A percentile compares a stretch with the other conserved stretches of the same genome.
These are phyloP conservation scores for Folsomia candida DNA, from an alignment of 2,888 invertebrate genomes.

Conservation along the genomic window DNA sequence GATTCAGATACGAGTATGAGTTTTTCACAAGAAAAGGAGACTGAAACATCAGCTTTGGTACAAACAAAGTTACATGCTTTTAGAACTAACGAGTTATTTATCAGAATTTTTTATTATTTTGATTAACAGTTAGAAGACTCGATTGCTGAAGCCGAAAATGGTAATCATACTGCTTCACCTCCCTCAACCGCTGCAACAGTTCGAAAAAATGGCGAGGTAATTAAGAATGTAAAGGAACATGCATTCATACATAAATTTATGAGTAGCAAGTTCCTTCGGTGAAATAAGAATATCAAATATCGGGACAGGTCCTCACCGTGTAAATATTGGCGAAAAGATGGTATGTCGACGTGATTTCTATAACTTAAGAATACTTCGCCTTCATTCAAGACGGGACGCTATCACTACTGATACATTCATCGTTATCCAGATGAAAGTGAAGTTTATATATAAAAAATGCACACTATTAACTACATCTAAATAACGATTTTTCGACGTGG, in stretches of 20 bases:
- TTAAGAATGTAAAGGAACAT: constrained; percentile 2
- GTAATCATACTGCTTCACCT: constrained; percentile 16
- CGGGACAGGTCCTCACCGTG: constrained; percentile 10
- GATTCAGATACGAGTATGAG: constrained; percentile 14
- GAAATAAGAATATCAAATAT: constrained; percentile 10
- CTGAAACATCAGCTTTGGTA: background rate
- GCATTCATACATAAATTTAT: constrained; percentile 11
- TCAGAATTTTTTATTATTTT: too few species aligned
- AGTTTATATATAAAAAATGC: too few species aligned
- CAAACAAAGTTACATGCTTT: too few species aligned
- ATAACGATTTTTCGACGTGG: too few species aligned
- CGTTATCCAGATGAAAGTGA: too few species aligned
- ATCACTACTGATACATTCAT: too few species aligned
- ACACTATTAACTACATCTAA: too few species aligned
- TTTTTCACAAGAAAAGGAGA: constrained; percentile 2
- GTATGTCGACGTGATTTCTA: background rate
- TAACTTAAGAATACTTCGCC: background rate
- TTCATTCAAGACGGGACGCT: too few species aligned
- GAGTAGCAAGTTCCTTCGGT: constrained; percentile 15
- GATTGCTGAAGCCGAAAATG: constrained; percentile 16
- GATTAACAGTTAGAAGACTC: constrained; percentile 28
- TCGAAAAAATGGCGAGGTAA: constrained; percentile 30
- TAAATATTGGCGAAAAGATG: background rate
- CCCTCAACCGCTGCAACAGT: constrained; percentile 23
- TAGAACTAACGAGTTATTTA: too few species aligned